These are phyloP conservation scores for Rhincodon typus DNA, from an alignment of 2,797 vertebrate species.

Conservation along the genomic window DNA sequence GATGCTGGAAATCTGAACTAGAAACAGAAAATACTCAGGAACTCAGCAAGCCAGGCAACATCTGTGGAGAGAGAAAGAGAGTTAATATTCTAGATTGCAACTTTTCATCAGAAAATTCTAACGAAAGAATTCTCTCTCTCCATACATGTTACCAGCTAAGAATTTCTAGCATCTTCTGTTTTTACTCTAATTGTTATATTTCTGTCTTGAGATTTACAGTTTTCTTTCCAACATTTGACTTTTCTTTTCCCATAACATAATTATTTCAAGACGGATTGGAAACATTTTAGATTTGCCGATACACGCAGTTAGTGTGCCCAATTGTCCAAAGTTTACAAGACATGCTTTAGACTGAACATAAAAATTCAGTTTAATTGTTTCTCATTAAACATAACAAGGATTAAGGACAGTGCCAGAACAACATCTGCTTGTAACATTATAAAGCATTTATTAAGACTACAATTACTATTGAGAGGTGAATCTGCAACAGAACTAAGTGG, in stretches of 20 bases:
- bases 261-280: not conserved
- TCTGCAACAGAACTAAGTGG: conserved; percentile 23
- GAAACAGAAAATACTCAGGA: too few relatives aligned
- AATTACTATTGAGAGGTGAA: conserved; percentile 17
- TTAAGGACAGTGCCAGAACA: conserved; percentile 11
- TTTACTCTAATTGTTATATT: not conserved
- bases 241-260: not conserved
- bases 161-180: not conserved
- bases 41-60: too few relatives aligned
- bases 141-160: not conserved
- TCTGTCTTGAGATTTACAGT: not conserved
- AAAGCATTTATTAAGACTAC: conserved; percentile 25
- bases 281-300: not conserved
- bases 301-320: not conserved
- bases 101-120: too few relatives aligned
- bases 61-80: too few relatives aligned
- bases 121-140: not conserved
- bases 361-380: conserved; percentile 22
- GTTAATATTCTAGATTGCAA: too few relatives aligned
- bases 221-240: not conserved
- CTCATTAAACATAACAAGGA: conserved; percentile 28
- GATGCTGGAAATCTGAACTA: not conserved
- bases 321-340: conserved; percentile 28
- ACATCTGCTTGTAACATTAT: conserved; percentile 30
- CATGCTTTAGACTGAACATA: not conserved